Percentiles rank a stretch among this genome's conserved stretches.
Evolutionary conservation across 2,888 invertebrate species (phyloP).

Genomic region (Ophioninae sp.): DNA sequence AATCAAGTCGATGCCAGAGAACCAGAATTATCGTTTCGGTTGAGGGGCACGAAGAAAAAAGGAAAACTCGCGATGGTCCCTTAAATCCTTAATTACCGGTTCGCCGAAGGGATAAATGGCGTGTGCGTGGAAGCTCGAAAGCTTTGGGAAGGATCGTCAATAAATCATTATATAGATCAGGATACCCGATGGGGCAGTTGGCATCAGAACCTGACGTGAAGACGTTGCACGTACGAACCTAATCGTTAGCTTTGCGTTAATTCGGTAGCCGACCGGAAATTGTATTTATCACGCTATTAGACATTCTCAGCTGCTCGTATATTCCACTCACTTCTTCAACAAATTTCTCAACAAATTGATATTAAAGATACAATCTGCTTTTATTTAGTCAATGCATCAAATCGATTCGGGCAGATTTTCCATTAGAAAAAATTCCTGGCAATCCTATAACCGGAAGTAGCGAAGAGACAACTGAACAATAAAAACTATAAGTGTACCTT

Average conservation of each 20-base stretch:
- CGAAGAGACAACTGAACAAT: no score
- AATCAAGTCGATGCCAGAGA: slow-evolving; percentile 25
- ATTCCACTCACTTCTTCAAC: background rate
- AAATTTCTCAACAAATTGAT: background rate
- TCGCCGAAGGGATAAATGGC: background rate
- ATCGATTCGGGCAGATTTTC: background rate
- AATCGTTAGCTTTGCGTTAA: slow-evolving; percentile 1
- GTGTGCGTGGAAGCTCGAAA: slow-evolving; percentile 26
- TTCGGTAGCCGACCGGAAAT: slow-evolving; percentile 10
- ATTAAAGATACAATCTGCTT: background rate
- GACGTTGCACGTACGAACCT: background rate
- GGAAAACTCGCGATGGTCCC: slow-evolving; percentile 25
- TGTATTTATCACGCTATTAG: background rate
- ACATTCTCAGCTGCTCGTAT: background rate
- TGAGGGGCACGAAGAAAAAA: background rate
- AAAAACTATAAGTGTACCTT: no score
- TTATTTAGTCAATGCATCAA: background rate
- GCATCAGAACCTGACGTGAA: background rate
- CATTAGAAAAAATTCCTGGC: background rate
- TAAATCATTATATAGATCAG: slow-evolving; percentile 36
- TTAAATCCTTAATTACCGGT: background rate
- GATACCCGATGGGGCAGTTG: slow-evolving; percentile 22
- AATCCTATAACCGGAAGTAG: background rate
- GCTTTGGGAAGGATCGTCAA: slow-evolving; percentile 25
- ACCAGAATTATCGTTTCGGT: slow-evolving; percentile 7